A percentile compares a stretch with the other conserved stretches of the same genome.
phyloP scores from a whole-genome alignment of 2,113 vertebrate species.

The Hypocryptadius cinnamomeus region DNA sequence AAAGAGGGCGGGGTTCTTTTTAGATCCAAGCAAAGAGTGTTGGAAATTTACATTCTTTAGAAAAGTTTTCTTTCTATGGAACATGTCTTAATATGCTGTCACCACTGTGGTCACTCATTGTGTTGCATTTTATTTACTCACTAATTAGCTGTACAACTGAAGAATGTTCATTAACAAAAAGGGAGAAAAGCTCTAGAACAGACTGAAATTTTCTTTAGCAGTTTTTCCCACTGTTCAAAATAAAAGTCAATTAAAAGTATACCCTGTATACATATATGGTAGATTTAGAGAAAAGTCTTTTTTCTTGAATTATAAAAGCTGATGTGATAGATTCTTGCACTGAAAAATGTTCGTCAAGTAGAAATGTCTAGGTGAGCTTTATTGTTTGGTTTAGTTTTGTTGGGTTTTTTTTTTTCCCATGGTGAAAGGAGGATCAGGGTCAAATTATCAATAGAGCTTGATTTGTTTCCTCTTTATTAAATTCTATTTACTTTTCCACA shows the following conservation, averaged over 20 bases:
- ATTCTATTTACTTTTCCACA: background rate
- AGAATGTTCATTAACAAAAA: background rate
- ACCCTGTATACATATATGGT: background rate
- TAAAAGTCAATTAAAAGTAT: background rate
- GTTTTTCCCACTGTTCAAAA: background rate
- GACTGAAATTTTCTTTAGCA: background rate
- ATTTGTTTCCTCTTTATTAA: background rate
- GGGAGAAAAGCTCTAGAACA: background rate
- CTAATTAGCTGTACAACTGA: background rate
- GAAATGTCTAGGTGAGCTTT: background rate
- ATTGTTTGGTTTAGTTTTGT: background rate
- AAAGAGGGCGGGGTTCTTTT: background rate
- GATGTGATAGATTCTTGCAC: background rate
- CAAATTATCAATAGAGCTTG: background rate
- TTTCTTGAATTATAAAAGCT: background rate
- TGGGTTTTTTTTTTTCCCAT: too few species aligned
- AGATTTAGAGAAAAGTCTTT: background rate
- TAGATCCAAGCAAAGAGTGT: background rate
- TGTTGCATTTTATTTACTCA: background rate
- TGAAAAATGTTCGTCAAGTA: background rate
- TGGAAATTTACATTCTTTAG: background rate
- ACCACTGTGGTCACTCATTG: background rate
- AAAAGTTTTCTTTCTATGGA: constrained; percentile 4
- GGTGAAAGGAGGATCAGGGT: background rate
- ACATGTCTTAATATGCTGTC: background rate